Conservation (phyloP, 2,113 vertebrate species). For the Apistogramma diplotaenia region DNA sequence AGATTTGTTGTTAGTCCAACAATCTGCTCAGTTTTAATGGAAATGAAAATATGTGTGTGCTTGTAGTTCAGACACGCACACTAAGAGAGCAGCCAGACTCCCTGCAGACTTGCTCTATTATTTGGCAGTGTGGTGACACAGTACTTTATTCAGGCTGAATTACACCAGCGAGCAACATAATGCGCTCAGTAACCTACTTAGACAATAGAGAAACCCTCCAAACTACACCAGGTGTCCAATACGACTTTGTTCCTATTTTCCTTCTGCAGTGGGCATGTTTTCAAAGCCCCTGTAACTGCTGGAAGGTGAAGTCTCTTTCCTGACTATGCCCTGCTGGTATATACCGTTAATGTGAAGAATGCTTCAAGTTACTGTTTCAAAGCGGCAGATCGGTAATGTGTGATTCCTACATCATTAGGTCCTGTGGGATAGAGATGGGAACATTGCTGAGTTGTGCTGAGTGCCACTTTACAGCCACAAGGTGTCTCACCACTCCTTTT, state of each 20-base stretch:
- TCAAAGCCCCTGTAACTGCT: not conserved
- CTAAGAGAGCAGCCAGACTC: slow-evolving; percentile 20
- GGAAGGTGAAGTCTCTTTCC: slow-evolving; percentile 2
- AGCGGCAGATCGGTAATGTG: slow-evolving; percentile 28
- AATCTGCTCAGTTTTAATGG: slow-evolving; percentile 6
- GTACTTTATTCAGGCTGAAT: slow-evolving; percentile 49
- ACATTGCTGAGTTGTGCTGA: slow-evolving; percentile 50
- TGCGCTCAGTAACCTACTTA: slow-evolving; percentile 59
- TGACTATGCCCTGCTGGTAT: not conserved
- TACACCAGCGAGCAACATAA: slow-evolving; percentile 20
- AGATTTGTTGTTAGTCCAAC: not conserved
- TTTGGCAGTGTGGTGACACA: slow-evolving; percentile 43
- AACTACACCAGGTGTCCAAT: slow-evolving; percentile 37
- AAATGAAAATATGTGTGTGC: slow-evolving; percentile 19
- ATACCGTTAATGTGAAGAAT: slow-evolving; percentile 11
- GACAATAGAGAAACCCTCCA: slow-evolving; percentile 33
- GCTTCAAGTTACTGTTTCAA: not conserved
- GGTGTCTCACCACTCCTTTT: slow-evolving; percentile 52
- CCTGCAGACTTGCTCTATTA: slow-evolving; percentile 41
- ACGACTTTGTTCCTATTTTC: not conserved
- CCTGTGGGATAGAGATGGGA: slow-evolving; percentile 49
- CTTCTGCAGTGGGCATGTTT: slow-evolving; percentile 12
- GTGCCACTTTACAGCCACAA: slow-evolving; percentile 63
- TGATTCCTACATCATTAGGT: slow-evolving; percentile 32
- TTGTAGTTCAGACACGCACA: slow-evolving; percentile 8